phyloP scores from a whole-genome alignment of 2,888 invertebrate genomes.

The Tetragonisca angustula region DNA sequence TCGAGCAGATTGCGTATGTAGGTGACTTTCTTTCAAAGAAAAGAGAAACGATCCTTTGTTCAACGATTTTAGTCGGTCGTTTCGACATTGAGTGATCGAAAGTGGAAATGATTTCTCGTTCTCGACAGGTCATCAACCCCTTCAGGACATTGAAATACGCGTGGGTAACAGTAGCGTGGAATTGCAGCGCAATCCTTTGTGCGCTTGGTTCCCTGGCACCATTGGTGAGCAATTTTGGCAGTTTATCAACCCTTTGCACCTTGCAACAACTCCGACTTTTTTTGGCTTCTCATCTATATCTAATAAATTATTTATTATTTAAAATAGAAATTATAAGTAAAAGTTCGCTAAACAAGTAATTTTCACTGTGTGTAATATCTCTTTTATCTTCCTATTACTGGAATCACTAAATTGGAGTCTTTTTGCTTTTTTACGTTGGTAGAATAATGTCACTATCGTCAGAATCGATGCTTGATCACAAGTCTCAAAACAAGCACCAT shows the following conservation, averaged over 20 bases:
- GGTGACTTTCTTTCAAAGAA: background rate
- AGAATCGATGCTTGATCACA: no score
- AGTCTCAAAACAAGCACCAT: no score
- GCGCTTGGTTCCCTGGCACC: slow-evolving; percentile 97
- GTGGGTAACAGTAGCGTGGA: slow-evolving; percentile 96
- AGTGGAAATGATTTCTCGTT: background rate
- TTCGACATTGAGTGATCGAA: background rate
- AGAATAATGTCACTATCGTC: no score
- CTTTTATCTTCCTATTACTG: no score
- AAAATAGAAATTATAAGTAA: no score
- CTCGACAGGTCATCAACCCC: slow-evolving; percentile 91
- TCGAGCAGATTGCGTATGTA: background rate
- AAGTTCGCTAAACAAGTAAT: no score
- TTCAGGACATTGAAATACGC: slow-evolving; percentile 94
- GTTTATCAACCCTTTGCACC: background rate
- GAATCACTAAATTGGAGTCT: no score
- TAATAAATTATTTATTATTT: no score
- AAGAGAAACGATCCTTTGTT: background rate
- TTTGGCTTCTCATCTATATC: no score
- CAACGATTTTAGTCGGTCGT: background rate
- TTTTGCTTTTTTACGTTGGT: no score
- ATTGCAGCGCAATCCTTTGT: slow-evolving; percentile 94
- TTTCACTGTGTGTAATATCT: no score
- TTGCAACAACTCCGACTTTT: no score
- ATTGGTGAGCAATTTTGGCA: slow-evolving; percentile 86